Conservation (phyloP, 2,888 invertebrate genomes). For the Deroplatys truncata region DNA sequence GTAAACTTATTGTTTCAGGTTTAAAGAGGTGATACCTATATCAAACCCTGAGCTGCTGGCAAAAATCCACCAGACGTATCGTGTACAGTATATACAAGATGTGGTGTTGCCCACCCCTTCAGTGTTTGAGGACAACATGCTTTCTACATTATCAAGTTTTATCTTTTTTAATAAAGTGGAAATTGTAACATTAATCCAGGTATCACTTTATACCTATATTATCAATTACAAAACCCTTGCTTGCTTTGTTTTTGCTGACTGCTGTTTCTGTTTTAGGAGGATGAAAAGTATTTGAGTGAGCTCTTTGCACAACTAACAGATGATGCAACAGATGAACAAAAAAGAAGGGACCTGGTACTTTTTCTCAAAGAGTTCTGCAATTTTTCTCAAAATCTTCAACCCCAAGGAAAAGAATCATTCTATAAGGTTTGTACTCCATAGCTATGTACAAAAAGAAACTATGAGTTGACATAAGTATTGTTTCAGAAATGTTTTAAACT, state of each 20-base stretch:
- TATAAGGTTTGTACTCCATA: conserved; percentile 62
- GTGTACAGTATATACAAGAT: conserved; percentile 99
- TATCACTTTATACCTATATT: conserved; percentile 35
- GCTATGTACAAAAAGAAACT: not conserved
- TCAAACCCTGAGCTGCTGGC: conserved; percentile 89
- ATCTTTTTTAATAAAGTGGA: conserved; percentile 99
- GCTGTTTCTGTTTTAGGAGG: conserved; percentile 63
- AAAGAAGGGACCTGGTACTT: conserved; percentile 88
- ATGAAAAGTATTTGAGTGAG: conserved; percentile 93
- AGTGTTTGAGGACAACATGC: conserved; percentile 98
- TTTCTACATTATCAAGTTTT: conserved; percentile 96
- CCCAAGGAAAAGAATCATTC: conserved; percentile 94
- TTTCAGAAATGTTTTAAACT: not conserved
- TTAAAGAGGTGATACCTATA: conserved; percentile 91
- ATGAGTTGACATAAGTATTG: not conserved
- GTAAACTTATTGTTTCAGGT: conserved; percentile 45
- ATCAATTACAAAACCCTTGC: not conserved
- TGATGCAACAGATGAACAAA: conserved; percentile 75
- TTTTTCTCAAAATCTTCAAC: conserved; percentile 97
- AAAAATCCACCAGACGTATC: conserved; percentile 99
- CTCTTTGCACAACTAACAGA: conserved; percentile 91
- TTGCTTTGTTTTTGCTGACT: not conserved
- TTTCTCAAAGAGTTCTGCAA: conserved; percentile 99
- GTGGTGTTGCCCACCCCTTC: conserved; percentile 98
- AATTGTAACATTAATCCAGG: conserved; percentile 90